Base-by-base conservation (phyloP, 2,888 invertebrate genomes). In the Cylloceria caligata region DNA sequence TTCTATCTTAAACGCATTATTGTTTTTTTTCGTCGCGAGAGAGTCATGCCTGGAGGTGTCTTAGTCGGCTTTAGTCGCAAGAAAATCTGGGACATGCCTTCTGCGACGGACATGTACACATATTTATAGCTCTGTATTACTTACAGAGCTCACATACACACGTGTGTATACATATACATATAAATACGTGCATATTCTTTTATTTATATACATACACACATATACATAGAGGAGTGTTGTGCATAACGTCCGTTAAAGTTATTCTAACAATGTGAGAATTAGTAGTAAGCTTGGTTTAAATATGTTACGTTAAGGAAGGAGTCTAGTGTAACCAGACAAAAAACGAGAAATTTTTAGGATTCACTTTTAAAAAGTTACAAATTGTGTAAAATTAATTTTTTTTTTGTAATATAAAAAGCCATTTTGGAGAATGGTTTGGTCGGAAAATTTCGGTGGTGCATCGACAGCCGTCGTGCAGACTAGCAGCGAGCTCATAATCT, bases 91-190 rank as follows among this genome's bases (percentile, higher is more conserved):
- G 45, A 69, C 19, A 64, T 65, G 64, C 34, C 45, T 69, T 45
- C 52, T 6, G 62, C 62, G 34, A 11, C 67, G 47, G n/a, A 24
- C 64, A 19, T 71, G 42, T 27, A 73, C 49, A 64, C 39, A 64
- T 68, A 74, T 74, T 69, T 62, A 64, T 80, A 69, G 45, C 52
- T 68, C 49, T 42, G 74, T 74, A 42, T 52, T 24, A 64, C 19
- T 64, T 64, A 45, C 9, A 9, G 21, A 62, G 42, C 16, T 19
- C 16, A 42, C 34, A 27, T 27, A 55, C 4, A 67, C 67, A 72
- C 42, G 21, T 60, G 39, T 52, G 30, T 62, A 77, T 64, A 47
- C 67, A 67, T 45, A 65, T 74, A 74, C 39, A 42, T 72, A 24
- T 64, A 36, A 60, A 34, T 60, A 60, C 34, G 19, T 34, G 11